These are phyloP conservation scores for Rhopalosiphum padi DNA, from an alignment of 1,140 invertebrate genomes.

Conservation along the genomic window DNA sequence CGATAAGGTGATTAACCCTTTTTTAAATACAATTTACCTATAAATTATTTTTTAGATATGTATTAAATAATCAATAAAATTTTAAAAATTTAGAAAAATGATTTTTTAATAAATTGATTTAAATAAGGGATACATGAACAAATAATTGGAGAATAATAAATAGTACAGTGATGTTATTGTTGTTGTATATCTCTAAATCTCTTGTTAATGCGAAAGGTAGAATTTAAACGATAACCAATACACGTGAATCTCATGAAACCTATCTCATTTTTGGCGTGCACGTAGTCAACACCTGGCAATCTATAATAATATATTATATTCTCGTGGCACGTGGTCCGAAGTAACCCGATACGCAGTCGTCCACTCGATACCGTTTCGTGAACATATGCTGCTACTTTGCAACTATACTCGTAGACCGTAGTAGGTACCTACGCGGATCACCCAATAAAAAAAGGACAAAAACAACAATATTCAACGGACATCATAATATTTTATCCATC, in stretches of 20 bases:
- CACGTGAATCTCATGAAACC: neutral
- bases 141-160: neutral
- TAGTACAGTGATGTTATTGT: neutral
- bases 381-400: conserved; percentile 42
- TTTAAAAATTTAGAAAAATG: neutral
- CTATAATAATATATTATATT: neutral
- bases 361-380: conserved; percentile 44
- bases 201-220: neutral
- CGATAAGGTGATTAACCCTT: neutral
- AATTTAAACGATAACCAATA: conserved; percentile 16
- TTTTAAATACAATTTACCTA: neutral
- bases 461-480: neutral
- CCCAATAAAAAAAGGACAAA: conserved; percentile 41
- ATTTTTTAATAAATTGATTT: neutral
- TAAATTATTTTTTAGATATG: neutral
- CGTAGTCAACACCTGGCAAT: conserved; percentile 39
- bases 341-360: conserved; percentile 43
- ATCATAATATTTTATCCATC: neutral
- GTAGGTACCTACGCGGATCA: neutral
- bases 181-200: neutral
- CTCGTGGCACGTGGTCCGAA: conserved; percentile 40
- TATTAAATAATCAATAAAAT: neutral
- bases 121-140: neutral
- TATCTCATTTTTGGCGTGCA: neutral
- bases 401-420: neutral